Conservation (phyloP, 2,113 vertebrate genomes). For the Halcyon senegalensis region DNA sequence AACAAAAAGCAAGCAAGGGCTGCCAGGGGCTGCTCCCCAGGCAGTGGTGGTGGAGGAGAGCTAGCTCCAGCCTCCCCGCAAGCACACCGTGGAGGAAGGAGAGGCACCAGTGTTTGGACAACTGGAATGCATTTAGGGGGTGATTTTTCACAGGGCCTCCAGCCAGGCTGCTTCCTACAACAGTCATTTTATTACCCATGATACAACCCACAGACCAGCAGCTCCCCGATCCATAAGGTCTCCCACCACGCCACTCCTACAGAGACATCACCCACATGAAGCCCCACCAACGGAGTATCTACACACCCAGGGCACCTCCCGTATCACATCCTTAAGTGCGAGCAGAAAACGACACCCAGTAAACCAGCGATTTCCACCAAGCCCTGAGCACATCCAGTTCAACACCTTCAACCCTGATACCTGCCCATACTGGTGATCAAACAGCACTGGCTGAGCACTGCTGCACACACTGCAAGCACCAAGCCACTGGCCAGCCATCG, state of each 20-base stretch:
- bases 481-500: neutral
- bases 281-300: accelerated
- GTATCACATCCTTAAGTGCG: accelerated
- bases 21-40: neutral
- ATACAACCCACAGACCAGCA: slow-evolving; percentile 46
- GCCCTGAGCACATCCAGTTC: neutral
- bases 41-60: neutral
- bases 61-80: slow-evolving; percentile 12
- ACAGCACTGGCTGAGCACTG: neutral
- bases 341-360: accelerated
- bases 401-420: neutral
- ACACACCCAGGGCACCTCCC: neutral
- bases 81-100: neutral
- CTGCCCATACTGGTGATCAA: neutral
- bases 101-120: slow-evolving; percentile 80
- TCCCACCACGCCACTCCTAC: neutral
- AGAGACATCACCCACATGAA: neutral
- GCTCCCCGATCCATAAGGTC: neutral
- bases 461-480: accelerated
- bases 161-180: slow-evolving; percentile 61
- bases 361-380: neutral
- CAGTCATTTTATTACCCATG: slow-evolving; percentile 42
- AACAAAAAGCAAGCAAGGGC: slow-evolving; percentile 44
- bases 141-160: slow-evolving; percentile 65
- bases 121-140: slow-evolving; percentile 80